Evolutionary conservation across 2,113 vertebrate species (phyloP).

Genomic region (Hemiscyllium ocellatum): DNA sequence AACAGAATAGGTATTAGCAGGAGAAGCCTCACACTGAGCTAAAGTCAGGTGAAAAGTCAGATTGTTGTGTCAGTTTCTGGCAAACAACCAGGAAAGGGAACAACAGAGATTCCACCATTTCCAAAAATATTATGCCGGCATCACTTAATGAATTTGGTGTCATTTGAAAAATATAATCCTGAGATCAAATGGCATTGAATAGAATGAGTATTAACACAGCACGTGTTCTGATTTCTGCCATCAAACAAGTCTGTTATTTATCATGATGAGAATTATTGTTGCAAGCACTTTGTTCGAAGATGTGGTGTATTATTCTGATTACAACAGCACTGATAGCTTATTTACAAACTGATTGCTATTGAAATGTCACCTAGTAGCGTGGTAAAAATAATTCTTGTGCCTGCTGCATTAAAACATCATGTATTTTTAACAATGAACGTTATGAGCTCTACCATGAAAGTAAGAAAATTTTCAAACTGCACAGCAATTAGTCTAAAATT

Average conservation of each 20-base stretch:
- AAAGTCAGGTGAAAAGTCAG: not conserved
- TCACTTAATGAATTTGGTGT: not conserved
- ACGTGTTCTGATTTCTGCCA: not conserved
- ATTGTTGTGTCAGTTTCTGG: not conserved
- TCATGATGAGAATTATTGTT: not conserved
- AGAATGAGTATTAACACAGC: not conserved
- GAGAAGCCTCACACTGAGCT: not conserved
- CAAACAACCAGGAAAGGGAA: not conserved
- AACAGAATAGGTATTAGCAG: not conserved
- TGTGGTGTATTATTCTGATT: not conserved
- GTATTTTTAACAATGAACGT: not conserved
- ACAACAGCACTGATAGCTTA: constrained; percentile 1
- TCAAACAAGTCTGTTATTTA: not conserved
- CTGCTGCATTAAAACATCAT: not conserved
- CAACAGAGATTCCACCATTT: not conserved
- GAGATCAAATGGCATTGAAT: not conserved
- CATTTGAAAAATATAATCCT: not conserved
- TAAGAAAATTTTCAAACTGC: not conserved
- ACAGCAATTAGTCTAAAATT: not conserved
- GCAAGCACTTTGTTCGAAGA: not conserved
- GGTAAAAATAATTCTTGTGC: not conserved
- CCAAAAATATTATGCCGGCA: not conserved
- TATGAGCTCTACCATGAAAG: not conserved
- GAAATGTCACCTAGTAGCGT: not conserved
- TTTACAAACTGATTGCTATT: not conserved